Base-by-base conservation (phyloP, 2,113 vertebrate species). In the Agelaius phoeniceus region DNA sequence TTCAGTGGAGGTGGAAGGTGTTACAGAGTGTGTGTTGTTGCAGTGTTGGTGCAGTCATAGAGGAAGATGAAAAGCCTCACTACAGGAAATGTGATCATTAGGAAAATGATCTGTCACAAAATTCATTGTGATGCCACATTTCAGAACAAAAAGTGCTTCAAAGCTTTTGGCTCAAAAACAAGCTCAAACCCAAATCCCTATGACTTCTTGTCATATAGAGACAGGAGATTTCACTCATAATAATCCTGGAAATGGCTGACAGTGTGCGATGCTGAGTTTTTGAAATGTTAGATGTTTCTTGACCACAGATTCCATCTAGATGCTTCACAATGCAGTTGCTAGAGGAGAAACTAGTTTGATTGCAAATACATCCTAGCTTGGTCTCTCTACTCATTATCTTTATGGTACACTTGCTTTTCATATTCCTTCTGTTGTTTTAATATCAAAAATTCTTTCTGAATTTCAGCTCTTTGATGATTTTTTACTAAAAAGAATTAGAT, bases 91-190 rank as follows among this genome's bases (percentile, higher is more conserved):
- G 43, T 69, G 78, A 90, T 96, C 74, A 30, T 93, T 96, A 95
- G 78, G 93, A 67, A 91, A 94, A 96, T 91, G 69, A 73, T 89
- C 78, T 93, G 75, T 85, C 78, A 77, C 1, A 0, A 72, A 96
- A 90, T 74, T 83, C 87, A 79, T 68, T 96, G 71, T 79, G 85
- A 91, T 85, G 84, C 43, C 37, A 62, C 9, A 12, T 85, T 94
- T 94, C 87, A 93, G 91, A 91, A 73, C 71, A 83, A 91, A 92
- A 93, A 43, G 21, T 35, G 16, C 58, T 96, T 95, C 87, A 97
- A 96, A 85, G 93, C 44, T 74, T 90, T 93, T 62, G 75, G 51
- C 93, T 95, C 75, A 87, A 77, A 94, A 95, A 14, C 52, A 81
- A 81, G 69, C 79, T 93, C 69, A 79, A 93, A 81, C 11, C 83